Percentiles rank a stretch among this genome's conserved stretches.
Evolutionary conservation across 2,888 invertebrate species (phyloP).

Genomic region (Limnephilus rhombicus): DNA sequence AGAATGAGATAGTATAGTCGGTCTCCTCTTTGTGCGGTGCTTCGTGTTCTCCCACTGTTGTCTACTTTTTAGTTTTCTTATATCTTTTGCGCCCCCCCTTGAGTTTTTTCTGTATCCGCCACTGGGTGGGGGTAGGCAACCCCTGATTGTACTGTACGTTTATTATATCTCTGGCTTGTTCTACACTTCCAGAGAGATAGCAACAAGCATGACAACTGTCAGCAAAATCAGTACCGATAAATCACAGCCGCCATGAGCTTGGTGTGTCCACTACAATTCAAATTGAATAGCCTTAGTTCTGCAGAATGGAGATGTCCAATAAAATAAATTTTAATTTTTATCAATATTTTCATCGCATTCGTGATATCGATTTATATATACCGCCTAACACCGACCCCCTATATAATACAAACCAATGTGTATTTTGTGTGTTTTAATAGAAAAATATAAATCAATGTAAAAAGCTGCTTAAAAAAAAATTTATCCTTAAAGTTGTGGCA

Average conservation of each 20-base stretch:
- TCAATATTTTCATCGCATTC: neutral
- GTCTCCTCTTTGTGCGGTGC: too few relatives aligned
- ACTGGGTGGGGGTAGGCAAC: neutral
- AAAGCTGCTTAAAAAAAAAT: too few relatives aligned
- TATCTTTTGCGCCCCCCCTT: too few relatives aligned
- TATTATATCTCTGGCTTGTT: neutral
- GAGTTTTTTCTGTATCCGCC: too few relatives aligned
- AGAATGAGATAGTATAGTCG: too few relatives aligned
- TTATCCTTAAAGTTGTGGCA: too few relatives aligned
- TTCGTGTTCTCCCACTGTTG: too few relatives aligned
- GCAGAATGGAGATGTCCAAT: neutral
- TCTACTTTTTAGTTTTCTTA: too few relatives aligned
- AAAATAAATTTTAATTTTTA: neutral
- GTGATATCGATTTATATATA: neutral
- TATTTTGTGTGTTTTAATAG: too few relatives aligned
- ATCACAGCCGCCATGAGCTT: neutral
- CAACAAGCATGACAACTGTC: neutral
- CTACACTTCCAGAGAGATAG: neutral
- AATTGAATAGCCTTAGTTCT: neutral
- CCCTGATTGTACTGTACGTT: neutral
- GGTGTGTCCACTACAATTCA: neutral
- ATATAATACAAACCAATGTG: too few relatives aligned
- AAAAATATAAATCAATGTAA: too few relatives aligned
- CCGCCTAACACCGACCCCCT: too few relatives aligned
- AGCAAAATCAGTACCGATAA: neutral